Evolutionary conservation across 2,113 vertebrate genomes (phyloP), one percentile per base, ranked within the genome.

Genomic region (Myotis brandtii): DNA sequence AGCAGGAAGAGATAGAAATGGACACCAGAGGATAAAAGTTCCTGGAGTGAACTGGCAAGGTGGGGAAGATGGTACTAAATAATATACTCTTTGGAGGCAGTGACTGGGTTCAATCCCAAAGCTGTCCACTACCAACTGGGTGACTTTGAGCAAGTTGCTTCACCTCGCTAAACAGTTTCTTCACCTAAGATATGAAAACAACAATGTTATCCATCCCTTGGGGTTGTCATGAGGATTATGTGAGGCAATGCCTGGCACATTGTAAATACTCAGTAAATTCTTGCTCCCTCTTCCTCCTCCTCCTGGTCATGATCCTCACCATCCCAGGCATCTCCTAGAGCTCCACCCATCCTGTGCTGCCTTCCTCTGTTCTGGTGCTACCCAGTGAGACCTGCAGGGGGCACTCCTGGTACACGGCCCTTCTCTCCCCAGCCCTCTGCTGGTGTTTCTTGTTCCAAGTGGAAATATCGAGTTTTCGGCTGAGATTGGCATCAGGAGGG

Each of bases 381-480:
- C 62, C 54, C 23, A 11, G 9, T n/a, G 40, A 76, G 85, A 43
- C 96, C 97, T 98, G 95, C 95, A 98, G 97, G 86, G 97, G 97
- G 96, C 95, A 43, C 96, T 95, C 86, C 93, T 20, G 46, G 70
- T 70, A 52, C 83, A 86, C 27, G 52, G 56, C 91, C 96, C 75
- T 95, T 72, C 25, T 73, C 64, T 80, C 43, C 69, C 23, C 72
- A 86, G 27, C 67, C 64, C 40, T 81, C 83, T 66, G 76, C 91
- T 64, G 32, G 8, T 75, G 89, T 91, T 91, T 94, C 91, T 94
- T 93, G 67, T 97, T 96, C 69, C 86, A 93, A 95, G 97, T 97
- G 97, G 96, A 97, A 97, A 97, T 97, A 97, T 95, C 79, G 14
- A 77, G 96, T 97, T 97, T 97, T 92, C 94, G 91, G 93, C 77